Evolutionary conservation across 92 coral and sea anemone genomes (phyloP).

Genomic region (Bergia sp.): DNA sequence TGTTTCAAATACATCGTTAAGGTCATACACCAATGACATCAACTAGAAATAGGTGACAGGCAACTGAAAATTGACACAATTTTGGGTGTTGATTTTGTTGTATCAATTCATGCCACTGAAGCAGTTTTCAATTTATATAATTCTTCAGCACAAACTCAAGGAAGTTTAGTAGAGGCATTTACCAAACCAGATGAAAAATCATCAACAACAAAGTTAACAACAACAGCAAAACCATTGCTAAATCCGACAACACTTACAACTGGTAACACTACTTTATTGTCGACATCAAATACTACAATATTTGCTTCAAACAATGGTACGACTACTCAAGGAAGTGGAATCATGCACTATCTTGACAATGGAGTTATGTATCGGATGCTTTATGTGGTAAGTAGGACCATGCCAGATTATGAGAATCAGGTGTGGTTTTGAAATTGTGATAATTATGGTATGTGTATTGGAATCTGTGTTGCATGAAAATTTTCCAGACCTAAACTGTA

Average conservation of each 20-base stretch:
- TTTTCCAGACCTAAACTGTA: no score
- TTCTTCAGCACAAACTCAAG: neutral
- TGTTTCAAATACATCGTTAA: no score
- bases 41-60: no score
- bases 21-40: no score
- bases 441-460: neutral
- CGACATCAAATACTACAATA: constrained; percentile 5
- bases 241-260: neutral
- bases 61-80: no score
- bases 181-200: neutral
- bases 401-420: neutral
- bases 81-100: no score
- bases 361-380: constrained; percentile 75
- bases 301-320: neutral
- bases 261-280: neutral
- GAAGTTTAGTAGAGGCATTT: neutral
- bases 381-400: constrained; percentile 67
- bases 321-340: neutral
- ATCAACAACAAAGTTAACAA: neutral
- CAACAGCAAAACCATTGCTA: neutral
- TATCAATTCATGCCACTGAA: neutral
- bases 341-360: constrained; percentile 36
- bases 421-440: neutral
- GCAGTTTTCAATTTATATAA: neutral
- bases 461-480: no score